Evolutionary conservation across 2,797 vertebrate species (phyloP).

Genomic region (Enteromius mattozi): DNA sequence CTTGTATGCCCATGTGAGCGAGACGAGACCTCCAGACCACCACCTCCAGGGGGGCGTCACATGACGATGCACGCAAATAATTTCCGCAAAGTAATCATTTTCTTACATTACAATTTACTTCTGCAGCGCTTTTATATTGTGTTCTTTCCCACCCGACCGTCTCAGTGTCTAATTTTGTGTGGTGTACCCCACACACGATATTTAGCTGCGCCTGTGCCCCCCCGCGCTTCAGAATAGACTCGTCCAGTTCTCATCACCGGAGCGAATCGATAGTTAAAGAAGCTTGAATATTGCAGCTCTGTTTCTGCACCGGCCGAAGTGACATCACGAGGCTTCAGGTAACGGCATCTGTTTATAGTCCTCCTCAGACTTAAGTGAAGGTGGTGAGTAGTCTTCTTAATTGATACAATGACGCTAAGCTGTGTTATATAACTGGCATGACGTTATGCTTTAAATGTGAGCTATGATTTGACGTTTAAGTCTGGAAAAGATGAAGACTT

Average conservation of each 20-base stretch:
- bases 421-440: slow-evolving; percentile 37
- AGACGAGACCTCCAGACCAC: slow-evolving; percentile 44
- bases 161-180: neutral
- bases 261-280: slow-evolving; percentile 84
- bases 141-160: rapidly evolving
- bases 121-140: rapidly evolving
- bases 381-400: slow-evolving; percentile 36
- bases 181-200: neutral
- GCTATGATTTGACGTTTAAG: slow-evolving; percentile 17
- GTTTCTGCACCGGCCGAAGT: slow-evolving; percentile 84
- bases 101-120: neutral
- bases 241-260: slow-evolving; percentile 82
- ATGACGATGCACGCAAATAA: neutral
- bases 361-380: neutral
- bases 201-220: neutral
- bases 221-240: slow-evolving; percentile 59
- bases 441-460: slow-evolving; percentile 8
- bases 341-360: slow-evolving; percentile 49
- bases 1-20: slow-evolving; percentile 75
- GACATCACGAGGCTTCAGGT: slow-evolving; percentile 87
- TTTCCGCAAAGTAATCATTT: neutral
- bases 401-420: neutral
- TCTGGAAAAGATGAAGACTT: neutral
- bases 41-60: slow-evolving; percentile 52
- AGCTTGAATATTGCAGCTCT: slow-evolving; percentile 88